These are phyloP conservation scores for Aphrophora alni DNA, from an alignment of 2,888 invertebrate species.

Conservation along the genomic window DNA sequence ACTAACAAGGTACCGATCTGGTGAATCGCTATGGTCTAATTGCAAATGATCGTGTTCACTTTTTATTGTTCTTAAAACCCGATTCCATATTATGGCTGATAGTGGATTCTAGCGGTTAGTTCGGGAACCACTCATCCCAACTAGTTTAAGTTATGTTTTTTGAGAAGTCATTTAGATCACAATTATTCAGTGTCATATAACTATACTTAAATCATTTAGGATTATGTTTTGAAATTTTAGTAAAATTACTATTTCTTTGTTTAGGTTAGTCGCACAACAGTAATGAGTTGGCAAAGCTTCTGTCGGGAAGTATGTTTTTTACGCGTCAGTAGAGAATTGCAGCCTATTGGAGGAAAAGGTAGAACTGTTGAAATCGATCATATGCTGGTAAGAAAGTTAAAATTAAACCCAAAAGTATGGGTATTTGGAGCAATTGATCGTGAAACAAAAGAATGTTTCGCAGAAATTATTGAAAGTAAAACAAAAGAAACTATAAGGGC, in stretches of 20 bases:
- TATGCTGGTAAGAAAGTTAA: background rate
- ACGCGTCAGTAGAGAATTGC: background rate
- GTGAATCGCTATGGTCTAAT: too few relatives aligned
- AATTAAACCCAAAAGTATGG: background rate
- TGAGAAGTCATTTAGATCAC: too few relatives aligned
- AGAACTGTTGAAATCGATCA: background rate
- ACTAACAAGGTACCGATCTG: too few relatives aligned
- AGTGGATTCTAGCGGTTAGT: too few relatives aligned
- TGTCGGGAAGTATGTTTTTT: background rate
- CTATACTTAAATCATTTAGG: too few relatives aligned
- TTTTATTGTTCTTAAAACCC: too few relatives aligned
- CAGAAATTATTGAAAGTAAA: background rate
- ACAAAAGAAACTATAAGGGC: background rate
- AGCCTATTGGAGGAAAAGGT: background rate
- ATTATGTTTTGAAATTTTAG: background rate
- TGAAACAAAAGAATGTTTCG: background rate
- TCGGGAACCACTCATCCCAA: too few relatives aligned
- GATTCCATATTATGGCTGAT: too few relatives aligned
- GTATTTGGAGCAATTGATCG: background rate
- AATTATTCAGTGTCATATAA: too few relatives aligned
- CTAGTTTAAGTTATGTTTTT: too few relatives aligned
- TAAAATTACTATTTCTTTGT: background rate
- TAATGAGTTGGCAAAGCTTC: background rate
- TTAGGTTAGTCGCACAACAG: background rate
- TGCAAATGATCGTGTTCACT: too few relatives aligned